These are phyloP conservation scores for Pseudochromis fuscus DNA, from an alignment of 2,797 vertebrate species.

Conservation along the genomic window DNA sequence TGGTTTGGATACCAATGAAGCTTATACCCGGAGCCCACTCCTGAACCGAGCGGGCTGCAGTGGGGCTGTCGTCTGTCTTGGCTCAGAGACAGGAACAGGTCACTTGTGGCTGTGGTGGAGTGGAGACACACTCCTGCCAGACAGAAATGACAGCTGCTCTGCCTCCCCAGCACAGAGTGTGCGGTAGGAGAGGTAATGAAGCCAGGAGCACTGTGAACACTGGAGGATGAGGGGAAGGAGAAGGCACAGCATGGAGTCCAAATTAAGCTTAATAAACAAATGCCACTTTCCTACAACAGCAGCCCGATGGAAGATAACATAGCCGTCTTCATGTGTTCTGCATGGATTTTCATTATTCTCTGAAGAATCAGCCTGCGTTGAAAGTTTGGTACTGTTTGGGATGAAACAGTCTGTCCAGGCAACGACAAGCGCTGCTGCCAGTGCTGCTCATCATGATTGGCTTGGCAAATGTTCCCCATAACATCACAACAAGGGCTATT, in stretches of 20 bases:
- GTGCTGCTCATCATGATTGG: background rate
- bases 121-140: slow-evolving; percentile 57
- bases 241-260: slow-evolving; percentile 13
- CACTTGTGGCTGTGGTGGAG: slow-evolving; percentile 70
- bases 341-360: slow-evolving; percentile 19
- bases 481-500: background rate
- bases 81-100: slow-evolving; percentile 78
- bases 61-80: slow-evolving; percentile 79
- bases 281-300: slow-evolving; percentile 2
- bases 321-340: background rate
- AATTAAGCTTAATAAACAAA: slow-evolving; percentile 36
- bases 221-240: slow-evolving; percentile 26
- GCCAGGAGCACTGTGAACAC: slow-evolving; percentile 51
- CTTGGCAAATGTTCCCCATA: background rate
- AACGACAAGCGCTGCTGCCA: background rate
- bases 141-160: slow-evolving; percentile 77
- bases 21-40: slow-evolving; percentile 54
- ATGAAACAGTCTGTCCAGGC: background rate
- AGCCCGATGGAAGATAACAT: slow-evolving; percentile 2
- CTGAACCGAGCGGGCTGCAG: slow-evolving; percentile 74
- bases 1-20: slow-evolving; percentile 47
- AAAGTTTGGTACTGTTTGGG: background rate
- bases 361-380: background rate
- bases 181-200: slow-evolving; percentile 60
- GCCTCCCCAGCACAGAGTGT: slow-evolving; percentile 58